phyloP scores from a whole-genome alignment of 2,888 invertebrate species.

The Dysmachus trigonus region DNA sequence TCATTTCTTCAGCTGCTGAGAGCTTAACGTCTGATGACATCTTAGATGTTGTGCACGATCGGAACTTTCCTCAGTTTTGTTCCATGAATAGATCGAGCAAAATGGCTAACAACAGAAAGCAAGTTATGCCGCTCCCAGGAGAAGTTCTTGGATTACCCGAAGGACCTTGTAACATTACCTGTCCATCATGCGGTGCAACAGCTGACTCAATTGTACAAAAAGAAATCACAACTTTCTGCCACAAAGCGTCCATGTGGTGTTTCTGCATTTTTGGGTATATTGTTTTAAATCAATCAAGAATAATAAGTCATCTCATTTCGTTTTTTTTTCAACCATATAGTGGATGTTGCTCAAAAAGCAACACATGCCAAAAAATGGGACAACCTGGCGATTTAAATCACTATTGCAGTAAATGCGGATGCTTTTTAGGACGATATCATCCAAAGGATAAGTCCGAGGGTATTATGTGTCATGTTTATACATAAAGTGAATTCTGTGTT shows the following conservation, averaged over 20 bases:
- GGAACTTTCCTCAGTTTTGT: neutral
- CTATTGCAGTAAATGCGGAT: slow-evolving; percentile 60
- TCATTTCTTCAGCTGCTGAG: neutral
- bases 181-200: slow-evolving; percentile 56
- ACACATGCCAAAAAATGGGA: neutral
- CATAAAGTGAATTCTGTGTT: neutral
- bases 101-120: neutral
- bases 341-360: neutral
- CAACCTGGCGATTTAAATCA: slow-evolving; percentile 57
- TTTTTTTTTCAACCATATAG: neutral
- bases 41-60: neutral
- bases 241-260: neutral
- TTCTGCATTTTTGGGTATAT: neutral
- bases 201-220: slow-evolving; percentile 53
- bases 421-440: slow-evolving; percentile 58
- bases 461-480: neutral
- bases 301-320: neutral
- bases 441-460: neutral
- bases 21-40: neutral
- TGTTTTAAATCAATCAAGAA: neutral
- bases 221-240: neutral
- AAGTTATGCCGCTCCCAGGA: slow-evolving; percentile 9
- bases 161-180: slow-evolving; percentile 50
- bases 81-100: neutral
- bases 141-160: neutral